Evolutionary conservation across 2,888 invertebrate genomes (phyloP).

Genomic region (Chloroclystis v-ata): DNA sequence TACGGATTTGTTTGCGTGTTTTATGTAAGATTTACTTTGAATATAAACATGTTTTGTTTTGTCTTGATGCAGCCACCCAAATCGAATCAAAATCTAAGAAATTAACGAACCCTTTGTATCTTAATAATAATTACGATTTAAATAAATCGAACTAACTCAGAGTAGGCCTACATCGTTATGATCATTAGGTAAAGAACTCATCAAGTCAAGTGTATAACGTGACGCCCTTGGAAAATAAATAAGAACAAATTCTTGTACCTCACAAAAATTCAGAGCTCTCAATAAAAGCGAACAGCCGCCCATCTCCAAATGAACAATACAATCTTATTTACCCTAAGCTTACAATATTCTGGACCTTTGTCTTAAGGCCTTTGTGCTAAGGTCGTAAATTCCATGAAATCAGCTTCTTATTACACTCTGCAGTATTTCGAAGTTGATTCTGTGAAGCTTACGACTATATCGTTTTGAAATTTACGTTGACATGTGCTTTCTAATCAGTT

Average conservation of each 20-base stretch:
- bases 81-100: no score
- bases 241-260: neutral
- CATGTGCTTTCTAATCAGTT: no score
- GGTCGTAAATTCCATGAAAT: conserved; percentile 33
- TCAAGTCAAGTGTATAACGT: no score
- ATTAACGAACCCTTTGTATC: no score
- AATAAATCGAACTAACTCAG: no score
- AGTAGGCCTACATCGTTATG: no score
- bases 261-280: conserved; percentile 2
- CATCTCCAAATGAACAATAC: conserved; percentile 29
- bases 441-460: neutral
- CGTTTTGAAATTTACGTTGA: no score
- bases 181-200: neutral
- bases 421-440: conserved; percentile 1
- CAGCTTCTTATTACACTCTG: conserved; percentile 27
- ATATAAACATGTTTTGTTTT: no score
- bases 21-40: no score
- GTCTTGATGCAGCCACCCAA: no score
- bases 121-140: no score
- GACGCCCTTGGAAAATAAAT: neutral
- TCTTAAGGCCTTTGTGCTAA: conserved; percentile 29
- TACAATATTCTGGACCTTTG: conserved; percentile 26
- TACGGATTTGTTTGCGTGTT: conserved; percentile 9
- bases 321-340: conserved; percentile 31
- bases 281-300: conserved; percentile 21